Evolutionary conservation across 2,888 invertebrate genomes (phyloP).

Genomic region (Chrysodeixis includens): DNA sequence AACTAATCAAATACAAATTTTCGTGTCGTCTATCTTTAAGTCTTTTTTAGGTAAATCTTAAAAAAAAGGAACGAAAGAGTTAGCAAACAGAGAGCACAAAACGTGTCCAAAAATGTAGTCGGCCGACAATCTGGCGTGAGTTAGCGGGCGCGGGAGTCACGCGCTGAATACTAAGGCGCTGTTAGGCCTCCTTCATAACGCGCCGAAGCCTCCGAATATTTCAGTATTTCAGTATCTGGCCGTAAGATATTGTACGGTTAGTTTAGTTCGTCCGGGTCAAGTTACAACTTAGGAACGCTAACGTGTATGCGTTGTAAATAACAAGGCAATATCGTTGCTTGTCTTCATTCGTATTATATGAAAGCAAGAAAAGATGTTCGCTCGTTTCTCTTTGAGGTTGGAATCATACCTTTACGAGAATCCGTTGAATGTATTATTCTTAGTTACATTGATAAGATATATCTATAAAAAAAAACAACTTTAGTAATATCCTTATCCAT

Average conservation of each 20-base stretch:
- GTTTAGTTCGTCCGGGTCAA: conserved; percentile 29
- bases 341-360: not conserved
- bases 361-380: not conserved
- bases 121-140: conserved; percentile 56
- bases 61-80: conserved; percentile 26
- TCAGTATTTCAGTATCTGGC: conserved; percentile 46
- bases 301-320: conserved; percentile 11
- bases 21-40: too few relatives aligned
- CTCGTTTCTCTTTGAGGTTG: not conserved
- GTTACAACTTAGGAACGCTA: conserved; percentile 18
- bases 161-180: conserved; percentile 63
- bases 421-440: too few relatives aligned
- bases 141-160: conserved; percentile 48
- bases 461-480: too few relatives aligned
- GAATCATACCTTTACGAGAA: too few relatives aligned
- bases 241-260: conserved; percentile 33
- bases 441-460: too few relatives aligned
- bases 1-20: too few relatives aligned
- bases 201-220: conserved; percentile 18
- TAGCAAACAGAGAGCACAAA: conserved; percentile 35
- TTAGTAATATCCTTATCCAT: too few relatives aligned
- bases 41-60: too few relatives aligned
- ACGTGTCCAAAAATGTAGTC: conserved; percentile 54
- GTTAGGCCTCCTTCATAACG: conserved; percentile 46
- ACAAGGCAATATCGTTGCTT: conserved; percentile 1